These are phyloP conservation scores for Drosophila diplacantha DNA, from an alignment of 2,888 invertebrate species.

Conservation along the genomic window DNA sequence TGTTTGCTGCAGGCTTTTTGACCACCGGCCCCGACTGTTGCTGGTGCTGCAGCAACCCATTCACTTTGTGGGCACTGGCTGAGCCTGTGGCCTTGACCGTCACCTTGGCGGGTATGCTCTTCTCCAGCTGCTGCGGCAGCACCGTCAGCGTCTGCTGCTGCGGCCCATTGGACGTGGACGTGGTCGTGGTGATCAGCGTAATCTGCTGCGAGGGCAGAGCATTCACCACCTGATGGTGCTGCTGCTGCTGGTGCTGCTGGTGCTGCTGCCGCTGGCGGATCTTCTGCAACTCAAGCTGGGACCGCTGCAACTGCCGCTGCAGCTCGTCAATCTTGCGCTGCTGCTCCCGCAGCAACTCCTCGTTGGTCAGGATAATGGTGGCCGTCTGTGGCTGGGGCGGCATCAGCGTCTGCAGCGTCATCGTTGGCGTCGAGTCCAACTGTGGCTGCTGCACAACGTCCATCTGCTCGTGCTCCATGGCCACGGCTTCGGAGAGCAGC, in stretches of 20 bases:
- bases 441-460: conserved; percentile 74
- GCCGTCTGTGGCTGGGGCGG: conserved; percentile 75
- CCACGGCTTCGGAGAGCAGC: conserved; percentile 47
- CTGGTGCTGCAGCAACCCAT: conserved; percentile 41
- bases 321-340: conserved; percentile 92
- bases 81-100: conserved; percentile 55
- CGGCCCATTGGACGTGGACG: conserved; percentile 43
- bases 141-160: conserved; percentile 72
- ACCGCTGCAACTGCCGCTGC: conserved; percentile 87
- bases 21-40: conserved; percentile 50
- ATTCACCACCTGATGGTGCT: conserved; percentile 68
- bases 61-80: conserved; percentile 41
- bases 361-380: conserved; percentile 79
- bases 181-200: conserved; percentile 74
- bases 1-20: conserved; percentile 20
- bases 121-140: conserved; percentile 59
- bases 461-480: conserved; percentile 76
- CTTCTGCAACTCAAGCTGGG: conserved; percentile 86
- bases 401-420: conserved; percentile 70
- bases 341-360: conserved; percentile 90
- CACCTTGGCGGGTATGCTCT: conserved; percentile 63
- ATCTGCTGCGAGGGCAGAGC: conserved; percentile 74
- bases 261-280: conserved; percentile 79
- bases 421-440: conserved; percentile 73
- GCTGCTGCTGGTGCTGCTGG: conserved; percentile 62